Percentiles rank a stretch among this genome's conserved stretches.
phyloP scores from a whole-genome alignment of 2,797 vertebrate genomes.

The Cirrhinus molitorella region DNA sequence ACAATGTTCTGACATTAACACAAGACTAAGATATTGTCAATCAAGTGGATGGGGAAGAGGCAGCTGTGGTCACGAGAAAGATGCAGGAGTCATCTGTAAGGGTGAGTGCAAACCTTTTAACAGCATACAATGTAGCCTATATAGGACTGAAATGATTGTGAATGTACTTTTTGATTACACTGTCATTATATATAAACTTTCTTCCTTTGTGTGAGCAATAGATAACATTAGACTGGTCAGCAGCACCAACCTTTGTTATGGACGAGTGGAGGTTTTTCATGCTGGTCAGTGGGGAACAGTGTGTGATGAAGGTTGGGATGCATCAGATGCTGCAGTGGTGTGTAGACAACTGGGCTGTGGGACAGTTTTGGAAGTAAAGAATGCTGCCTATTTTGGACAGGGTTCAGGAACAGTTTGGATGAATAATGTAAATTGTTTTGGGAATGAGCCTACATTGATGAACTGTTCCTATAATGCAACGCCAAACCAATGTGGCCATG shows the following conservation, averaged over 20 bases:
- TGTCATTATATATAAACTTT: neutral
- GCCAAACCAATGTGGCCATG: neutral
- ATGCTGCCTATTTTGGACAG: constrained; percentile 4
- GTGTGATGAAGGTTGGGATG: constrained; percentile 28
- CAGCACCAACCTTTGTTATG: neutral
- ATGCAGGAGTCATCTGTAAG: neutral
- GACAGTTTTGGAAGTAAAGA: neutral
- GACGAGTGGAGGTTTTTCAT: constrained; percentile 21
- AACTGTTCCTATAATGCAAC: neutral
- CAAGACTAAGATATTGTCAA: neutral
- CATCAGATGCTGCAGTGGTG: neutral
- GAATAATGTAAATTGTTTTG: neutral
- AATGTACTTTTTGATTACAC: neutral
- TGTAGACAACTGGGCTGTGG: constrained; percentile 12
- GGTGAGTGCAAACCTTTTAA: constrained; percentile 1
- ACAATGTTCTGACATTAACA: neutral
- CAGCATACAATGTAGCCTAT: neutral
- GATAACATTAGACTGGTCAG: constrained; percentile 7
- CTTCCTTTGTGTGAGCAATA: constrained; percentile 11
- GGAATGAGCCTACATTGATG: constrained; percentile 8
- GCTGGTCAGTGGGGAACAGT: constrained; percentile 10
- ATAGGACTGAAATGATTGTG: neutral
- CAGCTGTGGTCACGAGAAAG: neutral
- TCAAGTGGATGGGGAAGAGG: constrained; percentile 14
- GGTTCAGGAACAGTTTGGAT: neutral